Percentiles rank a stretch among this genome's conserved stretches.
phyloP scores from a whole-genome alignment of 2,888 invertebrate species.

The Hirtodrosophila histrioides region DNA sequence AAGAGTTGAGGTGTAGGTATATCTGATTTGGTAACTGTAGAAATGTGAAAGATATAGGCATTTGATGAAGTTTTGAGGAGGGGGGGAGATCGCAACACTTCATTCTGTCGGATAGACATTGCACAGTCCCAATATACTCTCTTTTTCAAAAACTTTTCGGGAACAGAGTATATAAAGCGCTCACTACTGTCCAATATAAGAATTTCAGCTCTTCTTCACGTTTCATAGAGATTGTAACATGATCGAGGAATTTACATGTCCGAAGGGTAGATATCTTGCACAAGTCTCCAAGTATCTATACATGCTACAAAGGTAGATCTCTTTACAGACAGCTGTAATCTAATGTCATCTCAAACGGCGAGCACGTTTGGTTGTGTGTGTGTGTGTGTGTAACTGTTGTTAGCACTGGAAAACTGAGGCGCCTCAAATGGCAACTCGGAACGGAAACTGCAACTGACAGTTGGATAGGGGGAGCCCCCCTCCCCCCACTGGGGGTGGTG shows the following conservation, averaged over 20 bases:
- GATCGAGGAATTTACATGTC: conserved; percentile 28
- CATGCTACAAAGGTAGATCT: conserved; percentile 3
- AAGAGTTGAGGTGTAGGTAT: too few species aligned
- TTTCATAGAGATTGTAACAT: conserved; percentile 27
- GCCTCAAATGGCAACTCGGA: conserved; percentile 37
- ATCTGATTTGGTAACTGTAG: too few species aligned
- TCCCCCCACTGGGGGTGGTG: not conserved
- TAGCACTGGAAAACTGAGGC: conserved; percentile 17
- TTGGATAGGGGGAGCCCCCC: conserved; percentile 1
- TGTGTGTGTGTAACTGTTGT: conserved; percentile 30
- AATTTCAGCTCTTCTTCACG: conserved; percentile 21
- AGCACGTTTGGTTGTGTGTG: conserved; percentile 39
- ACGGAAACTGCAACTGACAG: conserved; percentile 47
- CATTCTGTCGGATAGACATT: too few species aligned
- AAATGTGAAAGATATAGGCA: too few species aligned
- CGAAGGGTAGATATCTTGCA: not conserved
- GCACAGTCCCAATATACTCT: too few species aligned
- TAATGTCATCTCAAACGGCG: conserved; percentile 42
- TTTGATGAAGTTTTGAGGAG: too few species aligned
- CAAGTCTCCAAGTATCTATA: not conserved
- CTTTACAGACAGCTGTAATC: conserved; percentile 30
- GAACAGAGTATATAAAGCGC: too few species aligned
- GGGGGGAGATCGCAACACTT: too few species aligned
- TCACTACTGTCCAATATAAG: not conserved
- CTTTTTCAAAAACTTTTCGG: too few species aligned